Evolutionary conservation across 2,888 invertebrate genomes (phyloP).

Genomic region (Drosophila melanocephala): DNA sequence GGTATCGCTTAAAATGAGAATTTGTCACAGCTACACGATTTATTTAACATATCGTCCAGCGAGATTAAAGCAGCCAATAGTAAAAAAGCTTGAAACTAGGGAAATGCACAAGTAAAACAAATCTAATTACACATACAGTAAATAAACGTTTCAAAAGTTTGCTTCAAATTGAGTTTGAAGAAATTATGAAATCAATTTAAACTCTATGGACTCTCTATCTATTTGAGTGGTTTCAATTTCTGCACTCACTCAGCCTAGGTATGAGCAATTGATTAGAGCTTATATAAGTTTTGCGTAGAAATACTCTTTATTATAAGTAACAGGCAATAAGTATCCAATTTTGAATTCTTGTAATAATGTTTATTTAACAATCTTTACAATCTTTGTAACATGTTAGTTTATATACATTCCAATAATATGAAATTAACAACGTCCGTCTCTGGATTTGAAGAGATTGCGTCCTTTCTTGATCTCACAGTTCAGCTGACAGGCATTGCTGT

Average conservation of each 20-base stretch:
- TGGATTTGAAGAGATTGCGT: conserved; percentile 40
- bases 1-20: not conserved
- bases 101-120: not conserved
- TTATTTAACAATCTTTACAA: conserved; percentile 19
- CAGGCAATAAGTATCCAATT: conserved; percentile 14
- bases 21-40: not conserved
- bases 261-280: conserved; percentile 19
- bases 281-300: not conserved
- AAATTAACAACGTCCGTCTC: conserved; percentile 50
- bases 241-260: conserved; percentile 5
- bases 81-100: not conserved
- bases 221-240: not conserved
- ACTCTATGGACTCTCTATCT: not conserved
- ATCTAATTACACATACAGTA: not conserved
- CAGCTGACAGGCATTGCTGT: conserved; percentile 73
- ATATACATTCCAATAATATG: not conserved
- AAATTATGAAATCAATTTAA: not conserved
- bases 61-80: not conserved
- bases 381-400: not conserved
- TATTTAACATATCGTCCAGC: not conserved
- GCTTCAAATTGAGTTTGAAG: not conserved
- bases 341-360: conserved; percentile 18
- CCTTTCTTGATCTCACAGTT: conserved; percentile 52
- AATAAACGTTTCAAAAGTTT: not conserved
- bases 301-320: not conserved